Base-by-base conservation (phyloP, 2,888 invertebrate genomes). In the Meliscaeva auricollis region DNA sequence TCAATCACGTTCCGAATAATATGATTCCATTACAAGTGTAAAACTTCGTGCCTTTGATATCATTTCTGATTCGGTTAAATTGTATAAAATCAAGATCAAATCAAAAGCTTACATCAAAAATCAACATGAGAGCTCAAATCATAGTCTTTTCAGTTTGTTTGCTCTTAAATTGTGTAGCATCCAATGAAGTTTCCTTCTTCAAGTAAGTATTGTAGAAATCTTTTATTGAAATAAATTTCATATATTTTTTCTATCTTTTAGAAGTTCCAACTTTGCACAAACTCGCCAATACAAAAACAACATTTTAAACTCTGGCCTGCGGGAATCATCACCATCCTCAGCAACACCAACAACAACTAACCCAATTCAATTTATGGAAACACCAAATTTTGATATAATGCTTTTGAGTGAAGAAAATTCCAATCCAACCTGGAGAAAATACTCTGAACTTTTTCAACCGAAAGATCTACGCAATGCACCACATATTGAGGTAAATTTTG, bases 401-500 rank as follows among this genome's bases (percentile, higher is more conserved):
- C 52, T 81, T 5, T 48, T 87, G 1, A 78, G 22, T 9, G 87
- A 87, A 46, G 70, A 87, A 4, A 70, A 56, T 13, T 70, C 77
- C 5, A 50, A 78, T 70, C 87, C 87, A 20, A 82, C 46, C 2
- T 87, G 87, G 87, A 69, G 22, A 54, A 73, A 60, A 46, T 87
- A 82, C 8, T 73, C 82, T 2, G 22, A 77, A 6, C 77, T 87
- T 8, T 87, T 87, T 22, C 73, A 26, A 15, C 78, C 81, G 32
- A 78, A 64, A 38, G 77, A 87, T 41, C n/a, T 74, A 3, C 35
- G 52, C 9, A 70, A 52, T 26, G 44, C 48, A 52, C 74, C 30
- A 60, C 44, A 41, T 44, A 74, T 87, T 20, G 77, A 82, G 82
- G 87, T 81, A 87, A 85, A 80, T 76, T 85, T 76, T 80, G 80